Conservation (phyloP, 2,113 vertebrate genomes). For the Meles meles region DNA sequence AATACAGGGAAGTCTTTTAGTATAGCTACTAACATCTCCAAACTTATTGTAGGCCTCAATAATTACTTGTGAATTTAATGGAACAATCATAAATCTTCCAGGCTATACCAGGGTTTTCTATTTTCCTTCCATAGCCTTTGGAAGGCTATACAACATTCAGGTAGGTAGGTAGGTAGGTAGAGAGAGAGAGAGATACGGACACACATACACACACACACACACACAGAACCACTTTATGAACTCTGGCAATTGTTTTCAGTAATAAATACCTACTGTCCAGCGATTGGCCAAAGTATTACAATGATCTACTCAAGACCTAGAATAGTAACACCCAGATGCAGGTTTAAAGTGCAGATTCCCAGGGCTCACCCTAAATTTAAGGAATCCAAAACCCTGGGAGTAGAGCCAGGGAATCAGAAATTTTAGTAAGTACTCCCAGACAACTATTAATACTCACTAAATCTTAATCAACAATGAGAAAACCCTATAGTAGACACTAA, state of each 20-base stretch:
- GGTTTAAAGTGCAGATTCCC: constrained; percentile 23
- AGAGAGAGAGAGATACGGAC: not conserved
- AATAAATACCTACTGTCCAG: not conserved
- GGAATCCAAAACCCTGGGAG: not conserved
- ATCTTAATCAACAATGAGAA: constrained; percentile 19
- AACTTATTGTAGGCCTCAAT: not conserved
- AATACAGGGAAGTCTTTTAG: not conserved
- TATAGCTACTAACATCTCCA: not conserved
- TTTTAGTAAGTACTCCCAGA: not conserved
- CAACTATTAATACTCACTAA: not conserved
- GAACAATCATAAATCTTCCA: not conserved
- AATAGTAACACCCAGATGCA: not conserved
- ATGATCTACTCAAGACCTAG: not conserved
- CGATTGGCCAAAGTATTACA: not conserved
- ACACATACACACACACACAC: not conserved
- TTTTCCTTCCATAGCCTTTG: not conserved
- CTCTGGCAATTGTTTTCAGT: not conserved
- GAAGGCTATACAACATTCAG: not conserved
- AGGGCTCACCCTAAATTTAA: not conserved
- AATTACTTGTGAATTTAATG: not conserved
- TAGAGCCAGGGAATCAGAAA: not conserved
- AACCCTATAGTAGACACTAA: not conserved
- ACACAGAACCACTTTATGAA: not conserved
- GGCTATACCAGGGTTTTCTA: not conserved
- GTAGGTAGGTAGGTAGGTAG: not conserved